These are phyloP conservation scores for Hemicordylus capensis DNA, from an alignment of 2,113 vertebrate species.

Conservation along the genomic window DNA sequence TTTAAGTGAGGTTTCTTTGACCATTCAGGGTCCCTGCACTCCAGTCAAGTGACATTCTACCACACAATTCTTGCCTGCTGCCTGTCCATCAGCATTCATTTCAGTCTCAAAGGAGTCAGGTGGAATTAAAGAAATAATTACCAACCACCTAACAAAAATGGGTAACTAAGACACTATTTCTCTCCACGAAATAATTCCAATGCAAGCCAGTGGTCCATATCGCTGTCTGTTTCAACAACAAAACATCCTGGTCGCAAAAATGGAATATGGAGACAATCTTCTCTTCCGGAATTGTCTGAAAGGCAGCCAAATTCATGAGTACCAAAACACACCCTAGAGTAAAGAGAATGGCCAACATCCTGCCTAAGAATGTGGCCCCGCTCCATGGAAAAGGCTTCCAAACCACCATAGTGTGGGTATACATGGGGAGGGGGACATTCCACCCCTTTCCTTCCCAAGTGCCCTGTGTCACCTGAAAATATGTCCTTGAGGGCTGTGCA, in stretches of 20 bases:
- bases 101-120: fast-evolving
- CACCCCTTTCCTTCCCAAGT: too few relatives aligned
- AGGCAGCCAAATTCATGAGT: not conserved
- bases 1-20: not conserved
- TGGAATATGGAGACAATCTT: not conserved
- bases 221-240: not conserved
- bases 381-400: too few relatives aligned
- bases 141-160: not conserved
- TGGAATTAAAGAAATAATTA: not conserved
- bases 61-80: not conserved
- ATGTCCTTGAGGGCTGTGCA: too few relatives aligned
- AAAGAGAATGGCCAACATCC: not conserved
- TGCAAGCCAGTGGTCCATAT: too few relatives aligned
- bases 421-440: too few relatives aligned
- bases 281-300: not conserved
- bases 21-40: not conserved
- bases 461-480: too few relatives aligned
- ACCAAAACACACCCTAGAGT: not conserved
- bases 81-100: fast-evolving
- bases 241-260: not conserved
- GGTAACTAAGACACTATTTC: not conserved
- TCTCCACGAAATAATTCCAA: not conserved
- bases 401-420: too few relatives aligned
- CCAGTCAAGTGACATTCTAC: not conserved
- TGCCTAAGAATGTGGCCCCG: too few relatives aligned